phyloP scores from a whole-genome alignment of 2,797 vertebrate species.

The Mionectes olivaceus region DNA sequence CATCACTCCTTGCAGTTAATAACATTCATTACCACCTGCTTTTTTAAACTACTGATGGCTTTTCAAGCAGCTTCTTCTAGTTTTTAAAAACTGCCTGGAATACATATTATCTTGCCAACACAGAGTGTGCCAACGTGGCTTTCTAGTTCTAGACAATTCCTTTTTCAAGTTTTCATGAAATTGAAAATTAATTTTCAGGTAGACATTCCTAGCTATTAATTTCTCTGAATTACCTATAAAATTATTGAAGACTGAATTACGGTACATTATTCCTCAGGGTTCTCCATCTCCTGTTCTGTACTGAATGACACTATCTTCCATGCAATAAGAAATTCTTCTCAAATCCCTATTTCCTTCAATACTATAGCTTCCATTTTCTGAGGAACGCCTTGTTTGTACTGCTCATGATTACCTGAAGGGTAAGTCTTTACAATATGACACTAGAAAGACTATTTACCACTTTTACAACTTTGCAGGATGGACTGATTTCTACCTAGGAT shows the following conservation, averaged over 20 bases:
- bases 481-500: not conserved
- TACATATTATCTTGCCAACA: not conserved
- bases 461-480: not conserved
- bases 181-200: not conserved
- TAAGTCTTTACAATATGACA: not conserved
- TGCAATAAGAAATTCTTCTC: not conserved
- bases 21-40: not conserved
- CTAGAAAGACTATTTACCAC: not conserved
- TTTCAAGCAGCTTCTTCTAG: not conserved
- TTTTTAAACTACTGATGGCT: not conserved
- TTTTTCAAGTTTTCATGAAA: not conserved
- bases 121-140: not conserved
- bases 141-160: not conserved
- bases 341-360: not conserved
- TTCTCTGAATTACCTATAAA: not conserved
- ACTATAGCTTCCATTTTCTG: not conserved
- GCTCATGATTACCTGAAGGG: not conserved
- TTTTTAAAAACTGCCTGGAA: not conserved
- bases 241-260: not conserved
- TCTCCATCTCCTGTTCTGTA: not conserved
- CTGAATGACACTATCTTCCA: not conserved
- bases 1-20: not conserved
- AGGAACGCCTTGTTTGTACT: not conserved
- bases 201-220: not conserved
- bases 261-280: not conserved